phyloP scores from a whole-genome alignment of 2,888 invertebrate species.

The Hedychridium roseum region DNA sequence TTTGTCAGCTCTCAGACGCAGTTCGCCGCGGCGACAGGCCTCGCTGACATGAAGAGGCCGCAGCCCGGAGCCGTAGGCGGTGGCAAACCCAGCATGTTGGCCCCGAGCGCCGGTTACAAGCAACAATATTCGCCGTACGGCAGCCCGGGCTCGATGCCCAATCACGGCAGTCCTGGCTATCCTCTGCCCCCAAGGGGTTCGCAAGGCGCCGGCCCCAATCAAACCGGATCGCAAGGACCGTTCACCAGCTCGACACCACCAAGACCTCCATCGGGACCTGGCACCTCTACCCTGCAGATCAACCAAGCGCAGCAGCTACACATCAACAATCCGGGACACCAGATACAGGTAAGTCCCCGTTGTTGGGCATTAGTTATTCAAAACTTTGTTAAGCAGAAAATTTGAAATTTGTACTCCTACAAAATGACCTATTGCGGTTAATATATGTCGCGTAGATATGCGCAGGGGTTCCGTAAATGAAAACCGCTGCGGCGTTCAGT shows the following conservation, averaged over 20 bases:
- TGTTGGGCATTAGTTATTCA: too few species aligned
- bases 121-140: slow-evolving; percentile 76
- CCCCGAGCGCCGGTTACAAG: slow-evolving; percentile 62
- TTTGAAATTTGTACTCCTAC: too few species aligned
- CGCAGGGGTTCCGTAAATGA: too few species aligned
- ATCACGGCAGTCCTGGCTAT: slow-evolving; percentile 68
- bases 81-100: slow-evolving; percentile 58
- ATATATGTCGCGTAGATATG: too few species aligned
- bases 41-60: slow-evolving; percentile 62
- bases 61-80: slow-evolving; percentile 47
- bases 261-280: slow-evolving; percentile 67
- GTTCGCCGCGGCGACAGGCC: slow-evolving; percentile 42
- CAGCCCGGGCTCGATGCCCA: slow-evolving; percentile 70
- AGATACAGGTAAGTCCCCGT: slow-evolving; percentile 81
- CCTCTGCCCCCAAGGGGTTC: slow-evolving; percentile 60
- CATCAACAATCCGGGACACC: slow-evolving; percentile 82
- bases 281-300: slow-evolving; percentile 77
- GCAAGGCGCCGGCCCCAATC: slow-evolving; percentile 60
- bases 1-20: slow-evolving; percentile 50
- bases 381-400: too few species aligned
- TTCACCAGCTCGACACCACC: slow-evolving; percentile 66
- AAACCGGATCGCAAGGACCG: slow-evolving; percentile 61
- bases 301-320: slow-evolving; percentile 89
- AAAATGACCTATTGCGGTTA: too few species aligned
- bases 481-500: too few species aligned